Evolutionary conservation across 2,113 vertebrate genomes (phyloP), one percentile per base, ranked within the genome.

Genomic region (Coturnix japonica): DNA sequence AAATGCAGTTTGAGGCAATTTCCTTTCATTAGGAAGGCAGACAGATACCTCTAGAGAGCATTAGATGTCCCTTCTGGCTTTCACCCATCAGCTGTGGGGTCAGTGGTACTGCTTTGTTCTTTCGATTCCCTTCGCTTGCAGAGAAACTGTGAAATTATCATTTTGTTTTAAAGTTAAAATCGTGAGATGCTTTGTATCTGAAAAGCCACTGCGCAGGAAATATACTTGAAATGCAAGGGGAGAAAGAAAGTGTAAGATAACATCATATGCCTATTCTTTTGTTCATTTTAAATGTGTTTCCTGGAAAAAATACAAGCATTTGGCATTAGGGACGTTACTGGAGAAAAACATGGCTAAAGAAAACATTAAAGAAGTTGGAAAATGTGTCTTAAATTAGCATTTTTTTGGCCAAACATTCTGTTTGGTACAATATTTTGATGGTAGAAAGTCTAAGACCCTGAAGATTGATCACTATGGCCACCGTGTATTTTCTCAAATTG

Each of bases 1-100:
- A 94, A 81, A 94, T 91, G 66, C 84, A 69, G 43, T 7, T 18
- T 39, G 81, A 87, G 71, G 59, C 87, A 79, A 89, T 94, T 84
- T 96, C 63, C 66, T 89, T 53, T 5, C 89, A 64, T 79, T 76
- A 72, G 49, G 71, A 90, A 81, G 20, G 77, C 33, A 88, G 69
- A 59, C 35, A 93, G 77, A 71, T 46, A 61, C 23, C 71, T 79
- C 74, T 79, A 43, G 56, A 87, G 70, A 87, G 31, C 71, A 61
- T 81, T 85, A 59, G 0, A 2, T 46, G 21, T 64, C 21, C 16
- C 77, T 90, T 75, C 47, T 89, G 57, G 7, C 56, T 95, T 80
- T 91, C 80, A 82, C 53, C 44, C 39, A 64, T 86, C 43, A 64
- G 9, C 26, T 76, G 18, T 44, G 49, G 12, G 41, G 37, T 90